Evolutionary conservation across 2,888 invertebrate species (phyloP), one percentile per base, ranked within the genome.

Genomic region (Apocheima hispidaria): DNA sequence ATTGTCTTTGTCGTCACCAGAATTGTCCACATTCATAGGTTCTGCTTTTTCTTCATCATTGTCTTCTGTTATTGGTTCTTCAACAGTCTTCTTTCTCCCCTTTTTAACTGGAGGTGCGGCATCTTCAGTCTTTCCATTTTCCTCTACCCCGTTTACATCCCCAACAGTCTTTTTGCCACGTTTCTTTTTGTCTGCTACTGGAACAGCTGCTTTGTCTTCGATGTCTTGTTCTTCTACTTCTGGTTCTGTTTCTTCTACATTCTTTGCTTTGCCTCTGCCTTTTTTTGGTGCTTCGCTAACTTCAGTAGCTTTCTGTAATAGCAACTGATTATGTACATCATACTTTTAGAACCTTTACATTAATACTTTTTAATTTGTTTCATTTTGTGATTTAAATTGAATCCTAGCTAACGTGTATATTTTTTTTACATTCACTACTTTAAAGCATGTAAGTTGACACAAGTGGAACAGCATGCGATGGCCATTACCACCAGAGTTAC

Each of bases 241-340:
- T 50, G 68, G 71, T 59, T 75, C 73, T 60, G 65, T 63, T 18
- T 81, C 83, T 68, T 76, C 73, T 43, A 77, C 71, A 59, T 65
- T 74, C 77, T 92, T 92, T 26, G 79, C 81, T 78, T 88, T 91
- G 0, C 88, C 87, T 72, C 86, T 79, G 20, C 86, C 86, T 70
- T 88, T 90, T 77, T 88, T 88, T 26, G 88, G 77, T 53, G 75
- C 86, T 72, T 87, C 90, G 78, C 65, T 83, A 67, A 82, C 78
- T 68, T 88, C 89, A 65, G 81, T 78, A 66, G 83, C 72, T 84
- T 92, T 92, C 92, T 92, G 88, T 46, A 86, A 86, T 54, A 41
- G 61, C 50, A 60, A 51, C 51, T 55, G 21, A 21, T 9, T 20
- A 30, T 53, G 35, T 41, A 41, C 1, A 7, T 3, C 0, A 10